Evolutionary conservation across 1,140 invertebrate species (phyloP), one percentile per base, ranked within the genome.

Genomic region (Amyelois transitella): DNA sequence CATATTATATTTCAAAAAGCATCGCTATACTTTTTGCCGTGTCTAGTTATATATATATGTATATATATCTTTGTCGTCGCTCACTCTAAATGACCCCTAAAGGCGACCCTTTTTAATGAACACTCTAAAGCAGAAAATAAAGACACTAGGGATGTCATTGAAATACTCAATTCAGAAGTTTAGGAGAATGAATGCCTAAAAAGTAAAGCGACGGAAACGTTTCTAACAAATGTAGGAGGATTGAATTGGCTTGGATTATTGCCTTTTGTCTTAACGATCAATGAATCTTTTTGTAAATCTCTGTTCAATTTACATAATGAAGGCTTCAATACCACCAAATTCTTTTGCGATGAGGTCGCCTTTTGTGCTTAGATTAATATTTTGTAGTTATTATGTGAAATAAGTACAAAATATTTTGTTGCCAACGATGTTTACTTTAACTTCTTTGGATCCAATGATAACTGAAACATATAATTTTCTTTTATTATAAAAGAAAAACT

Each of bases 91-190:
- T 38, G 18, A 51, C 14, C 18, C 18, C 32, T 48, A n/a, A 43
- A 25, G 7, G 18, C 24, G 28, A 32, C 50, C 50, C 50, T 43
- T 51, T 51, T 51, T 51, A 51, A 51, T 51, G 50, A 51, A 51
- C 50, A 18, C 50, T 43, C 18, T 6, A 43, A 28, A 38, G 17
- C 18, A 28, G 18, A 28, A 28, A 51, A 51, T 38, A 51, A 38
- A 49, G 32, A 38, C 32, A 14, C 32, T 24, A 24, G 3, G 32
- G 32, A 38, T 38, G 32, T 1, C 32, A 38, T 2, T 10, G 10
- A 38, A 38, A 38, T 38, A 14, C n/a, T 38, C 32, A 14, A 38
- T 38, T 38, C 25, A 28, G 25, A 24, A 24, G 22, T 3, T 24
- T 24, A 24, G 22, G 4, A 24, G 22, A 24, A 24, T 24, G 8